phyloP scores from a whole-genome alignment of 2,113 vertebrate genomes.

The Thomomys bottae region DNA sequence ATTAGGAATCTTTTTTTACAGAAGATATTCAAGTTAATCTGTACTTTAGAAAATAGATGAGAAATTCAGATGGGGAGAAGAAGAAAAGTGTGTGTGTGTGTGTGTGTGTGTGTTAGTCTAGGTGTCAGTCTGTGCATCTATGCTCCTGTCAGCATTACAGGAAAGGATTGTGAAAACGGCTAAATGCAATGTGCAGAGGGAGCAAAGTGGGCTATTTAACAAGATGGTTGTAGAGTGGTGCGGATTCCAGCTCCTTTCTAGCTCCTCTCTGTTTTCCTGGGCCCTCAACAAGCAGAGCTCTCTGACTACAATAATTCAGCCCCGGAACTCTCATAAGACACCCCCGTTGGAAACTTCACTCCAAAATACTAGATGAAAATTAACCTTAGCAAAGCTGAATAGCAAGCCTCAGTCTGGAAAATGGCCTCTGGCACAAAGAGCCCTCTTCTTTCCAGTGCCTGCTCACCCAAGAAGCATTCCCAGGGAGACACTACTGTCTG shows the following conservation, averaged over 20 bases:
- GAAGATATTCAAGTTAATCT: not conserved
- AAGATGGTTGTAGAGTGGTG: not conserved
- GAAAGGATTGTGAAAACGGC: not conserved
- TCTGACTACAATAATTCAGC: constrained; percentile 17
- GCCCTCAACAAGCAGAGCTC: constrained; percentile 24
- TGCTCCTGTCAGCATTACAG: not conserved
- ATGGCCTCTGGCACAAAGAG: rapidly evolving
- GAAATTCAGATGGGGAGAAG: not conserved
- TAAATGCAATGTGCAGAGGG: not conserved
- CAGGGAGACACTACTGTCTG: too few species aligned
- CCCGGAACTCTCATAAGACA: not conserved
- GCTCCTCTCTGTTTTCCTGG: not conserved
- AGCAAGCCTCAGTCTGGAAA: not conserved
- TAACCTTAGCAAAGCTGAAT: not conserved
- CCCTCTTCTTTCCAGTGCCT: too few species aligned
- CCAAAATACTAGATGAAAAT: not conserved
- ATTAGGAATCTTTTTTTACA: not conserved
- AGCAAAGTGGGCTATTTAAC: not conserved
- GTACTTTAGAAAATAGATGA: not conserved
- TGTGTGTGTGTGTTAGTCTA: too few species aligned
- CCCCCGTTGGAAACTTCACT: not conserved
- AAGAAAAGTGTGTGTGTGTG: not conserved
- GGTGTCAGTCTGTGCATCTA: too few species aligned
- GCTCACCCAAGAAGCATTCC: not conserved
- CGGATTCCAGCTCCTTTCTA: not conserved